These are phyloP conservation scores for Cephus pulcher DNA, from an alignment of 2,888 invertebrate genomes.

Conservation along the genomic window DNA sequence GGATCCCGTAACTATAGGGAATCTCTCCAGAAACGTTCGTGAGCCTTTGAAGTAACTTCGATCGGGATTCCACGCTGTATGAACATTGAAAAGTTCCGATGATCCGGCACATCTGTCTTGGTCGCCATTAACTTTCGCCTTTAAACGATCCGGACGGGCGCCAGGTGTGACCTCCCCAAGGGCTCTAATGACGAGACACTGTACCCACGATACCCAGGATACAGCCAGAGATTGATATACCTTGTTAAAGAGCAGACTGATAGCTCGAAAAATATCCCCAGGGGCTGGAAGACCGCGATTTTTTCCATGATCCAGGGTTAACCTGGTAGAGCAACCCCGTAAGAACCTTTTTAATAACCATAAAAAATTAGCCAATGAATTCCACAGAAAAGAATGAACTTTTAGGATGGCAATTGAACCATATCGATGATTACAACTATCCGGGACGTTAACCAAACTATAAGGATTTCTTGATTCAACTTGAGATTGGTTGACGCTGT, in stretches of 20 bases:
- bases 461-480: background rate
- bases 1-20: slow-evolving; percentile 22
- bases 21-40: slow-evolving; percentile 18
- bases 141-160: slow-evolving; percentile 20
- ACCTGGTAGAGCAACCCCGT: background rate
- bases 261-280: slow-evolving; percentile 36
- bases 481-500: background rate
- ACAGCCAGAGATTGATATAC: slow-evolving; percentile 51
- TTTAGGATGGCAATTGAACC: background rate
- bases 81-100: slow-evolving; percentile 20
- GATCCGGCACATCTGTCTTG: slow-evolving; percentile 53
- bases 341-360: background rate
- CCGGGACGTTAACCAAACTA: background rate
- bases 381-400: background rate
- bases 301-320: slow-evolving; percentile 29
- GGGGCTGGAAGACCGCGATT: slow-evolving; percentile 33
- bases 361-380: background rate
- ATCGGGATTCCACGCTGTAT: background rate
- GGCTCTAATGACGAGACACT: slow-evolving; percentile 40
- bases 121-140: slow-evolving; percentile 46
- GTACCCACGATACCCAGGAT: slow-evolving; percentile 41
- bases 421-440: background rate
- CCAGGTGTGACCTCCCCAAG: slow-evolving; percentile 49
- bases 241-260: slow-evolving; percentile 48
- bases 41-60: background rate